Evolutionary conservation across 2,113 vertebrate species (phyloP).

Genomic region (Leptobrachium leishanense): DNA sequence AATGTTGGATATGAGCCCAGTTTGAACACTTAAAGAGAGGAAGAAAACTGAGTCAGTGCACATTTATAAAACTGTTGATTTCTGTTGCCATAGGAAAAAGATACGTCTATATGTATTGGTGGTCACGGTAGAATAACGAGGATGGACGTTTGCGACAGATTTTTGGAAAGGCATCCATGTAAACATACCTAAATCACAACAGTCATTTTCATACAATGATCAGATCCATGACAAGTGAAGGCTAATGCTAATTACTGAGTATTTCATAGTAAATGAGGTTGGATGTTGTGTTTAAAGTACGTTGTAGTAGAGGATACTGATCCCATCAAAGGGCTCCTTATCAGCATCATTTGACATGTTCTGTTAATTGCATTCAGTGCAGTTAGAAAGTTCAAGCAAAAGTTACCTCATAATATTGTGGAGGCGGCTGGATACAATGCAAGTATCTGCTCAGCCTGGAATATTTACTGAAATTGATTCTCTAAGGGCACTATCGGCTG

Average conservation of each 20-base stretch:
- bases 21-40: slow-evolving; percentile 29
- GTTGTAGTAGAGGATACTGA: background rate
- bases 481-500: too few species aligned
- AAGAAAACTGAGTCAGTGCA: slow-evolving; percentile 36
- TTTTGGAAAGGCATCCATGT: slow-evolving; percentile 24
- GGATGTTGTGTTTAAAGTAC: background rate
- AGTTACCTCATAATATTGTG: too few species aligned
- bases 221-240: slow-evolving; percentile 4
- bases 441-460: too few species aligned
- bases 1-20: slow-evolving; percentile 42
- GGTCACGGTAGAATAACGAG: slow-evolving; percentile 15
- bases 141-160: slow-evolving; percentile 17
- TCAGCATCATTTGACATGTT: background rate
- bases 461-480: too few species aligned
- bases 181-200: slow-evolving; percentile 8
- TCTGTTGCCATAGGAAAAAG: slow-evolving; percentile 45
- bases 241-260: slow-evolving; percentile 32
- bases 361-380: background rate
- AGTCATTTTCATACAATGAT: background rate
- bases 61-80: slow-evolving; percentile 41
- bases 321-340: background rate
- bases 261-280: slow-evolving; percentile 2
- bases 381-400: too few species aligned
- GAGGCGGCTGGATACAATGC: too few species aligned
- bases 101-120: slow-evolving; percentile 27